A percentile compares a stretch with the other conserved stretches of the same genome.
These are phyloP conservation scores for Genyomyrus donnyi DNA, from an alignment of 2,113 vertebrate species.

Conservation along the genomic window DNA sequence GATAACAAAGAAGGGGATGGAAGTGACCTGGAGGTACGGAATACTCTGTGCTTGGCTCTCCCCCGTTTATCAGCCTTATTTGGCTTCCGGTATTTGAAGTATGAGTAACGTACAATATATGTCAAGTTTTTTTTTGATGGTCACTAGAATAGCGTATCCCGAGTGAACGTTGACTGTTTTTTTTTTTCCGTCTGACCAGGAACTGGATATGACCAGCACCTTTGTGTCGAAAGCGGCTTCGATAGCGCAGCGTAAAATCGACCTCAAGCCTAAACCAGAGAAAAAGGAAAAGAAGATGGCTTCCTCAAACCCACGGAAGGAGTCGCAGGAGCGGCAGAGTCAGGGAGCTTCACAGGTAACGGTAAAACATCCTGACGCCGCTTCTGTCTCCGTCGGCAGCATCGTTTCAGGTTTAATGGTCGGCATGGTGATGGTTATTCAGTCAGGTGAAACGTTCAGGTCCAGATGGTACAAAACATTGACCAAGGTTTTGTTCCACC, in stretches of 20 bases:
- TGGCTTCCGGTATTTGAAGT: not conserved
- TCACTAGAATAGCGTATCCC: not conserved
- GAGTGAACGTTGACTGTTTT: not conserved
- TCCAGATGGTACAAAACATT: too few relatives aligned
- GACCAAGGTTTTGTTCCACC: too few relatives aligned
- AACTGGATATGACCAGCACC: slow-evolving; percentile 46
- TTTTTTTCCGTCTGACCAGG: slow-evolving; percentile 32
- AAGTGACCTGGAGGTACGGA: slow-evolving; percentile 40
- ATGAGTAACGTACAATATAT: not conserved
- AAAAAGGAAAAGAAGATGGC: slow-evolving; percentile 31
- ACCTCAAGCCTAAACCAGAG: slow-evolving; percentile 31
- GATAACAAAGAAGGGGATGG: slow-evolving; percentile 18
- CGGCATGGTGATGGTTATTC: not conserved
- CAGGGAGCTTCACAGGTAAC: not conserved
- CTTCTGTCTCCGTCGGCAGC: not conserved
- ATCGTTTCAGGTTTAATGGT: not conserved
- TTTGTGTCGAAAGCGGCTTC: slow-evolving; percentile 33
- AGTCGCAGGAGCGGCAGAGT: slow-evolving; percentile 25
- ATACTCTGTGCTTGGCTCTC: not conserved
- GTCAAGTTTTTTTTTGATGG: not conserved
- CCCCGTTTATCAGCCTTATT: not conserved
- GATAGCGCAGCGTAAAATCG: slow-evolving; percentile 30
- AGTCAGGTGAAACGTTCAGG: too few relatives aligned
- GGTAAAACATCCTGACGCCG: not conserved
- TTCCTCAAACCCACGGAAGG: not conserved